phyloP scores from a whole-genome alignment of 2,113 vertebrate species.

The Mesocricetus auratus region DNA sequence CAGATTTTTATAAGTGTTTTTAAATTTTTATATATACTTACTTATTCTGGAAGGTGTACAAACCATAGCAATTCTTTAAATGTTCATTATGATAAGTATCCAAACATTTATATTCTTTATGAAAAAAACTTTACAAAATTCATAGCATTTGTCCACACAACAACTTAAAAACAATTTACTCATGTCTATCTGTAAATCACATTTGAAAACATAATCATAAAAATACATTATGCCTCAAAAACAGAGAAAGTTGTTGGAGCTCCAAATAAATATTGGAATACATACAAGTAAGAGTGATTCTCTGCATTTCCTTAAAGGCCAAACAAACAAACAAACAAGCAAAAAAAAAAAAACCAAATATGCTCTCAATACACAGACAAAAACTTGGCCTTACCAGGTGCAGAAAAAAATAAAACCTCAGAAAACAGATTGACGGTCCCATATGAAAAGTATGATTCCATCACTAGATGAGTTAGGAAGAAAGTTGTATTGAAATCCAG shows the following conservation, averaged over 20 bases:
- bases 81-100: neutral
- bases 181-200: neutral
- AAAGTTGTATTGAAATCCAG: neutral
- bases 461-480: neutral
- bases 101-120: slow-evolving; percentile 13
- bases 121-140: slow-evolving; percentile 11
- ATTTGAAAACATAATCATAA: slow-evolving; percentile 30
- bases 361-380: neutral
- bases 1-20: neutral
- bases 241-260: neutral
- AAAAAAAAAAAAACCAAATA: neutral
- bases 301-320: neutral
- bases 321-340: neutral
- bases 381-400: neutral
- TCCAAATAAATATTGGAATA: neutral
- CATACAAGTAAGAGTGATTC: neutral
- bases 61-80: neutral
- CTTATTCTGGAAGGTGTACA: neutral
- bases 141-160: neutral
- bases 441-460: neutral
- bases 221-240: neutral
- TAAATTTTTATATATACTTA: neutral
- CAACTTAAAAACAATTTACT: slow-evolving; percentile 19
- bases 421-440: neutral
- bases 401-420: neutral